phyloP scores from a whole-genome alignment of 2,113 vertebrate genomes.

The Python bivittatus region DNA sequence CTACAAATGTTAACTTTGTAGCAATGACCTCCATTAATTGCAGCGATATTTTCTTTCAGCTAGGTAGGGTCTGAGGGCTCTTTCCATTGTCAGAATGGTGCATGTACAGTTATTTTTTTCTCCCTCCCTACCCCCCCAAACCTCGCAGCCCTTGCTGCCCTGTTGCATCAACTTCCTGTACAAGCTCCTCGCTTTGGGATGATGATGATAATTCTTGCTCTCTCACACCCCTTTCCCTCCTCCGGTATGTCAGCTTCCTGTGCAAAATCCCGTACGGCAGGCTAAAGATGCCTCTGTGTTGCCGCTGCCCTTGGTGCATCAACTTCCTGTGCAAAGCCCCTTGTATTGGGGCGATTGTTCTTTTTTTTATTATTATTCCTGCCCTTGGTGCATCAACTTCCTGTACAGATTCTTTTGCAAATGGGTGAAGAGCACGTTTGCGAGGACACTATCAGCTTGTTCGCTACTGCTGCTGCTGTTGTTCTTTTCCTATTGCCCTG shows the following conservation, averaged over 20 bases:
- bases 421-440: neutral
- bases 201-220: slow-evolving; percentile 1
- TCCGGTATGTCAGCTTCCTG: slow-evolving; percentile 31
- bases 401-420: slow-evolving; percentile 8
- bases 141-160: slow-evolving; percentile 25
- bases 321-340: slow-evolving; percentile 19
- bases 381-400: slow-evolving; percentile 5
- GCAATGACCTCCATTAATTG: neutral
- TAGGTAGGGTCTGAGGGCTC: neutral
- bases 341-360: neutral
- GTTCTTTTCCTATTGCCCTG: slow-evolving; percentile 1
- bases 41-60: neutral
- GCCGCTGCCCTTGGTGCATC: slow-evolving; percentile 12
- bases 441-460: neutral
- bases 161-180: slow-evolving; percentile 58
- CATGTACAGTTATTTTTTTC: slow-evolving; percentile 16
- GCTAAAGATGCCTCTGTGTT: slow-evolving; percentile 11
- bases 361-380: neutral
- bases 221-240: slow-evolving; percentile 35
- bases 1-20: neutral
- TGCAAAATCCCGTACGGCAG: slow-evolving; percentile 15
- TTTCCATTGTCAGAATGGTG: neutral
- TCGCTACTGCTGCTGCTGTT: neutral
- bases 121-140: neutral
- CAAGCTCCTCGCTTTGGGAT: slow-evolving; percentile 31